These are phyloP conservation scores for Babyrousa celebensis DNA, from an alignment of 2,797 vertebrate species.

Conservation along the genomic window DNA sequence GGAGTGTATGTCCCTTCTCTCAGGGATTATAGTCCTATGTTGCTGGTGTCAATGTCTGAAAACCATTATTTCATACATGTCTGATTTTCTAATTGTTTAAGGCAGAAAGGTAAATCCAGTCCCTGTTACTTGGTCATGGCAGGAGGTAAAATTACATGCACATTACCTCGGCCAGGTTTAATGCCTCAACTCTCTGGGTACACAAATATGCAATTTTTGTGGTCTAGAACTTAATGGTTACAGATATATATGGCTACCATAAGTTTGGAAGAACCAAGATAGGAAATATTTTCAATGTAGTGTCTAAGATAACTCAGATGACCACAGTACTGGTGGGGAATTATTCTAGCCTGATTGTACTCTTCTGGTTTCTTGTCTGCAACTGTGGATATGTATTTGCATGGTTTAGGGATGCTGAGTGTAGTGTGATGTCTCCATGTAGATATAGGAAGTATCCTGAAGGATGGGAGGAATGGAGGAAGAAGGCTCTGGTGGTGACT, in stretches of 20 bases:
- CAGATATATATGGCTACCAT: background rate
- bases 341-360: background rate
- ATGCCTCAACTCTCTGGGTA: background rate
- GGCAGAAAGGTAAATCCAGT: background rate
- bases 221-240: background rate
- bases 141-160: background rate
- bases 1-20: background rate
- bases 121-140: background rate
- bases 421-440: background rate
- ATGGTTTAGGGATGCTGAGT: background rate
- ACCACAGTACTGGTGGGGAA: background rate
- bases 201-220: background rate
- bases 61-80: background rate
- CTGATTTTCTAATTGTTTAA: constrained; percentile 38
- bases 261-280: constrained; percentile 38
- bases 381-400: background rate
- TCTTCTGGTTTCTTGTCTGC: background rate
- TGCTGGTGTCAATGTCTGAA: background rate
- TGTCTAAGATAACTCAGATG: background rate
- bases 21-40: background rate
- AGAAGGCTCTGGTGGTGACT: background rate
- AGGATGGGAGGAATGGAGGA: background rate
- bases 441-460: background rate
- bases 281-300: constrained; percentile 10
- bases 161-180: background rate